These are phyloP conservation scores for Grallaria varia DNA, from an alignment of 2,113 vertebrate species.

Conservation along the genomic window DNA sequence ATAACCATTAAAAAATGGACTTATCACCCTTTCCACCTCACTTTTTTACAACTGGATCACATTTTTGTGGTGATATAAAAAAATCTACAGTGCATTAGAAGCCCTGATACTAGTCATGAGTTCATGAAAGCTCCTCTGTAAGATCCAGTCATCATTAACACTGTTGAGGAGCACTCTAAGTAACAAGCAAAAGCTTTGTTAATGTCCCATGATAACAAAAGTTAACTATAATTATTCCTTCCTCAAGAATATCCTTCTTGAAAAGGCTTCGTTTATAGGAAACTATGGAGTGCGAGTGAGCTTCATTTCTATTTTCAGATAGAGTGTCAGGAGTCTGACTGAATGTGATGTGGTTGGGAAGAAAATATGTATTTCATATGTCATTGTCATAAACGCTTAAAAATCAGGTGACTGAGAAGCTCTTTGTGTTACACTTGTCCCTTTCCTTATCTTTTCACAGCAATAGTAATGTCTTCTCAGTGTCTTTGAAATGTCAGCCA, in stretches of 20 bases:
- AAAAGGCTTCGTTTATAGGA: background rate
- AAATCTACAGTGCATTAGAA: background rate
- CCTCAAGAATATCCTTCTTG: background rate
- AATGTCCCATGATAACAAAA: background rate
- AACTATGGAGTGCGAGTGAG: background rate
- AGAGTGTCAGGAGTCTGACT: background rate
- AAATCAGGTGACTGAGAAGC: background rate
- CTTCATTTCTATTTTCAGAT: background rate
- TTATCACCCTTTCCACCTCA: background rate
- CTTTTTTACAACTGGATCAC: background rate
- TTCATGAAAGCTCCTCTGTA: background rate
- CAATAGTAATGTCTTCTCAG: background rate
- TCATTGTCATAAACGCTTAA: background rate
- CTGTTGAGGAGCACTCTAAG: background rate
- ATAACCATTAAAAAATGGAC: background rate
- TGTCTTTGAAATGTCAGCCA: background rate
- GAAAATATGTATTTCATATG: background rate
- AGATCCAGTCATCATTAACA: background rate
- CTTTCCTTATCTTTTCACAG: background rate
- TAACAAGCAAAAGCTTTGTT: background rate
- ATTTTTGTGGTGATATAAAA: background rate
- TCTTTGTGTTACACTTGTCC: background rate
- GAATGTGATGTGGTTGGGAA: background rate
- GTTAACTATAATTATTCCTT: background rate
- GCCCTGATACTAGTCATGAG: background rate